A percentile compares a stretch with the other conserved stretches of the same genome.
Evolutionary conservation across 2,797 vertebrate species (phyloP).

Genomic region (Cottoperca gobio): DNA sequence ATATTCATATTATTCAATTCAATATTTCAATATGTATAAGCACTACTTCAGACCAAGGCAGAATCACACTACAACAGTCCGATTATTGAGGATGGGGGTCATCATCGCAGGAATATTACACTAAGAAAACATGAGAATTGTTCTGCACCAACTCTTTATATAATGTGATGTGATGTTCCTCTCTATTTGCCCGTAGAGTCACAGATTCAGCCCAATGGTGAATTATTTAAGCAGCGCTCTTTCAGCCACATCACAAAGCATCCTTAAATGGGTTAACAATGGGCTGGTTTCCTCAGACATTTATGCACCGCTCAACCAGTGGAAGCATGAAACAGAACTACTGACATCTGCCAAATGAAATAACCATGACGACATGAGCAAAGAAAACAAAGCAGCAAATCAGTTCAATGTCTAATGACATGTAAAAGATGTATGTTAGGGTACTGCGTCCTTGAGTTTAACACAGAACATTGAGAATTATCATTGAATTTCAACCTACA

Average conservation of each 20-base stretch:
- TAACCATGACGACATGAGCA: constrained; percentile 25
- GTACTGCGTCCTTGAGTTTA: not conserved
- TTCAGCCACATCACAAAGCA: constrained; percentile 72
- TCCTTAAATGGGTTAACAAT: constrained; percentile 61
- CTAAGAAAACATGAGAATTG: not conserved
- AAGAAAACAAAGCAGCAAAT: constrained; percentile 13
- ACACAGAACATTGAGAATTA: not conserved
- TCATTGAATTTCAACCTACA: not conserved
- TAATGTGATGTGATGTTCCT: not conserved
- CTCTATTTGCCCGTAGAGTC: constrained; percentile 31
- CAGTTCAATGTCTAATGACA: constrained; percentile 9
- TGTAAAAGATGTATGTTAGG: not conserved
- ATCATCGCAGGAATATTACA: not conserved
- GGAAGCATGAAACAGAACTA: constrained; percentile 33
- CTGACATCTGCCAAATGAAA: constrained; percentile 36
- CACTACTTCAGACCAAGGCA: not conserved
- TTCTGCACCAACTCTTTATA: not conserved
- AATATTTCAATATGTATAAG: not conserved
- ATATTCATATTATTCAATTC: not conserved
- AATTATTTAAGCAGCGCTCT: constrained; percentile 69
- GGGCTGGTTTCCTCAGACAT: constrained; percentile 45
- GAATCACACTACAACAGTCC: not conserved
- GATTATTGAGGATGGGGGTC: not conserved
- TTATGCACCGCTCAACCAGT: constrained; percentile 34
- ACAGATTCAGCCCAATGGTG: constrained; percentile 49